Evolutionary conservation across 1,140 invertebrate species (phyloP).

Genomic region (Drosophila kurseongensis): DNA sequence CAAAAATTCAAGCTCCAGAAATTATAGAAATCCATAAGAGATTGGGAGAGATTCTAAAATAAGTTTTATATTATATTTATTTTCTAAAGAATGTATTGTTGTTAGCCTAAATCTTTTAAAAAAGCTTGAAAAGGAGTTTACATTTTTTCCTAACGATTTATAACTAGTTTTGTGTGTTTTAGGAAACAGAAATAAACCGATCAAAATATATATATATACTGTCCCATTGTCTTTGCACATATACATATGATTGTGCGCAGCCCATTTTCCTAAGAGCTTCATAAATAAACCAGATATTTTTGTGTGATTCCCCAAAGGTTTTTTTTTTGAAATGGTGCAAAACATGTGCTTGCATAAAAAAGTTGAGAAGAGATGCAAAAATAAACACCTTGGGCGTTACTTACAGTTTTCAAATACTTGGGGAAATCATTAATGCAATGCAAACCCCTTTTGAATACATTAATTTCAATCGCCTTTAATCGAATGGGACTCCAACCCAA

Average conservation of each 20-base stretch:
- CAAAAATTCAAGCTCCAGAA: constrained; percentile 17
- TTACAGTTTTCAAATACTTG: constrained; percentile 12
- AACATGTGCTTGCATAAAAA: not conserved
- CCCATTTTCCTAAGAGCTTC: constrained; percentile 33
- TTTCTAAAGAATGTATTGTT: too few species aligned
- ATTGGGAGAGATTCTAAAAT: too few species aligned
- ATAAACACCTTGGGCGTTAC: constrained; percentile 17
- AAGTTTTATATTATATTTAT: too few species aligned
- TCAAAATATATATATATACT: too few species aligned
- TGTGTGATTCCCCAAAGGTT: constrained; percentile 8
- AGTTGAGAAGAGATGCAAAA: constrained; percentile 9
- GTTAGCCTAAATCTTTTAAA: too few species aligned
- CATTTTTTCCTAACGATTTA: too few species aligned
- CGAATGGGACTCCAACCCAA: constrained; percentile 7
- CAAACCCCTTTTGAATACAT: not conserved
- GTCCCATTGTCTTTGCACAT: not conserved
- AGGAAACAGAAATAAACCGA: too few species aligned
- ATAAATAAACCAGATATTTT: constrained; percentile 24
- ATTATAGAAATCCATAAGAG: not conserved
- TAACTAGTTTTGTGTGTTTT: too few species aligned
- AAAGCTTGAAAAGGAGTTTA: too few species aligned
- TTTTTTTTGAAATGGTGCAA: constrained; percentile 6
- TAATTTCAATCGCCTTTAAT: not conserved
- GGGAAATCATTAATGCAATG: constrained; percentile 30
- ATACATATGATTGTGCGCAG: not conserved